phyloP scores from a whole-genome alignment of 2,113 vertebrate species.

The Entelurus aequoreus region DNA sequence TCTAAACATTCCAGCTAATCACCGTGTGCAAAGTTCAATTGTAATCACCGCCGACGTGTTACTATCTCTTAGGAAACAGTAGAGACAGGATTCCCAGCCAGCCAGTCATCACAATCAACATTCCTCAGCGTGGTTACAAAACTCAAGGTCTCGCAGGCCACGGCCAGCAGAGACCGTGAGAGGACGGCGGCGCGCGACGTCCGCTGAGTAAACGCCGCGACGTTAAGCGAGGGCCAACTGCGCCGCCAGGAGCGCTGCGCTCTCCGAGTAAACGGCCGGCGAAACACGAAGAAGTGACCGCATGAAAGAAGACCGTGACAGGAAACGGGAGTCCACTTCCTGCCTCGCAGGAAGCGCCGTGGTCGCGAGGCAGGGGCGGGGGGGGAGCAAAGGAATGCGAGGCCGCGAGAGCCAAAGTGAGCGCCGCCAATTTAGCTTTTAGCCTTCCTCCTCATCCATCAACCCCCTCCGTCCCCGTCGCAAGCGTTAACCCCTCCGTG shows the following conservation, averaged over 20 bases:
- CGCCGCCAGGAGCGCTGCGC: conserved; percentile 29
- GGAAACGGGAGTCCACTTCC: conserved; percentile 71
- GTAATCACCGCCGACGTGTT: conserved; percentile 59
- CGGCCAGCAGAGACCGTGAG: not conserved
- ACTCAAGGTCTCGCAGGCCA: conserved; percentile 43
- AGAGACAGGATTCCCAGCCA: conserved; percentile 64
- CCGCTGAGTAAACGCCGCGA: too few relatives aligned
- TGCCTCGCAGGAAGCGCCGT: conserved; percentile 69
- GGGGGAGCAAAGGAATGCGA: conserved; percentile 59
- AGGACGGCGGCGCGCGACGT: too few relatives aligned
- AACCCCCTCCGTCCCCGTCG: conserved; percentile 1
- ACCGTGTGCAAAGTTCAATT: conserved; percentile 69
- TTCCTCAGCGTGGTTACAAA: conserved; percentile 70
- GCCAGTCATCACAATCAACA: conserved; percentile 70
- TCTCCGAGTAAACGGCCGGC: conserved; percentile 55
- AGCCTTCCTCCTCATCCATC: not conserved
- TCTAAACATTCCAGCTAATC: conserved; percentile 69
- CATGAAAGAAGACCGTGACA: conserved; percentile 74
- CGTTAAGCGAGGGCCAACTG: too few relatives aligned
- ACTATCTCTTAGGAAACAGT: conserved; percentile 72
- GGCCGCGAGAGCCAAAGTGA: conserved; percentile 37
- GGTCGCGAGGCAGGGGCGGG: conserved; percentile 54
- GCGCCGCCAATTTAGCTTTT: conserved; percentile 30
- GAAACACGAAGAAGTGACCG: conserved; percentile 75
- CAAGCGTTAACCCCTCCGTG: conserved; percentile 26